A percentile compares a stretch with the other conserved stretches of the same genome.
Conservation (phyloP, 1,140 invertebrate genomes). For the Leucophenga varia region DNA sequence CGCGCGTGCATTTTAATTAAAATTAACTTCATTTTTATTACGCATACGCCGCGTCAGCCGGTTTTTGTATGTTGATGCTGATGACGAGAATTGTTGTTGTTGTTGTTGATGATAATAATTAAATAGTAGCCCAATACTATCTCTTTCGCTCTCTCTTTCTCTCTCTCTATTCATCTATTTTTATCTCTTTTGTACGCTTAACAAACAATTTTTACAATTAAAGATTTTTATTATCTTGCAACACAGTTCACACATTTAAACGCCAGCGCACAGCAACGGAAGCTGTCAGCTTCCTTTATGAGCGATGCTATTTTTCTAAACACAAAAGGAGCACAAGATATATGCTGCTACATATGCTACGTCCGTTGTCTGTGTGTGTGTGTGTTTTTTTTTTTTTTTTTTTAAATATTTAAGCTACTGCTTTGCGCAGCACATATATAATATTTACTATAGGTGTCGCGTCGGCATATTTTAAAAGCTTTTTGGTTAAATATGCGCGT, state of each 20-base stretch:
- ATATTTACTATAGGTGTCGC: constrained; percentile 54
- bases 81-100: too few relatives aligned
- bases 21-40: constrained; percentile 54
- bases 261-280: not conserved
- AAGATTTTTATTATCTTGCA: constrained; percentile 51
- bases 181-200: not conserved
- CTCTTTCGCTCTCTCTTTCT: too few relatives aligned
- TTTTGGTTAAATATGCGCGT: constrained; percentile 44
- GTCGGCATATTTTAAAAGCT: constrained; percentile 56
- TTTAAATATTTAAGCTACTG: constrained; percentile 47
- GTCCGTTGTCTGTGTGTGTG: constrained; percentile 12
- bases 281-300: constrained; percentile 15
- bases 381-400: constrained; percentile 18
- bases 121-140: too few relatives aligned
- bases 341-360: too few relatives aligned
- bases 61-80: constrained; percentile 11
- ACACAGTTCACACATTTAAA: not conserved
- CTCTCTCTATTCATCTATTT: too few relatives aligned
- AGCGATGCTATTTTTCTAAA: too few relatives aligned
- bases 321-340: too few relatives aligned
- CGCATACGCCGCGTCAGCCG: constrained; percentile 5
- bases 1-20: constrained; percentile 55
- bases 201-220: constrained; percentile 47
- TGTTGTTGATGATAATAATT: too few relatives aligned
- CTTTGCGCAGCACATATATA: constrained; percentile 30